These are phyloP conservation scores for Festucalex cinctus DNA, from an alignment of 2,113 vertebrate genomes.

Conservation along the genomic window DNA sequence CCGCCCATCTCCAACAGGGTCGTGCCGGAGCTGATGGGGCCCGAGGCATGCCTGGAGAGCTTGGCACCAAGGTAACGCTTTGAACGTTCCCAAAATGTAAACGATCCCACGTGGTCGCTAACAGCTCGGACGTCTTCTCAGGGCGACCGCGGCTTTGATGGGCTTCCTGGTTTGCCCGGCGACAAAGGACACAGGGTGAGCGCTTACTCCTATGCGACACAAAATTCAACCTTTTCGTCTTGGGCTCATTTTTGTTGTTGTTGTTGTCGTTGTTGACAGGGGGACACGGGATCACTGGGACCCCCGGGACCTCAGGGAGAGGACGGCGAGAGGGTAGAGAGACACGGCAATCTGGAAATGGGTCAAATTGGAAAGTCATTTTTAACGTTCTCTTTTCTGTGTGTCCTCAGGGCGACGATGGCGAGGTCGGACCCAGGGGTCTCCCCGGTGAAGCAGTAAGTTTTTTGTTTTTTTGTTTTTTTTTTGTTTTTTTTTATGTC, in stretches of 20 bases:
- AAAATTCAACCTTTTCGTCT: background rate
- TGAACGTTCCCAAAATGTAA: background rate
- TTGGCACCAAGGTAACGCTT: constrained; percentile 83
- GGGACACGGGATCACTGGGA: constrained; percentile 83
- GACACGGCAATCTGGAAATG: background rate
- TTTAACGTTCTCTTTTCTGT: constrained; percentile 18
- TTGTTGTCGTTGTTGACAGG: constrained; percentile 64
- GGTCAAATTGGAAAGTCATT: background rate
- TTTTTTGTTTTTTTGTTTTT: too few relatives aligned
- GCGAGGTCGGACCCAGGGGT: constrained; percentile 90
- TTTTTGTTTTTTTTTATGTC: too few relatives aligned
- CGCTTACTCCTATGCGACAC: background rate
- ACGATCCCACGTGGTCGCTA: background rate
- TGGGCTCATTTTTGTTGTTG: background rate
- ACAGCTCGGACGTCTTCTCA: constrained; percentile 48
- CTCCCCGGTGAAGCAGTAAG: constrained; percentile 96
- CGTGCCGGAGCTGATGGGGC: constrained; percentile 91
- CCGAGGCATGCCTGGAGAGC: constrained; percentile 93
- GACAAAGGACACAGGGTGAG: constrained; percentile 97
- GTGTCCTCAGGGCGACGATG: constrained; percentile 87
- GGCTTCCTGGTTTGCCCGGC: constrained; percentile 94
- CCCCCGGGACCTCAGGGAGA: constrained; percentile 84
- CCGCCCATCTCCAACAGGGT: constrained; percentile 72
- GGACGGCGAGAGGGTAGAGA: constrained; percentile 88
- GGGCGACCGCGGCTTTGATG: constrained; percentile 98